Base-by-base conservation (phyloP, 2,113 vertebrate species). In the Lycocorax pyrrhopterus region DNA sequence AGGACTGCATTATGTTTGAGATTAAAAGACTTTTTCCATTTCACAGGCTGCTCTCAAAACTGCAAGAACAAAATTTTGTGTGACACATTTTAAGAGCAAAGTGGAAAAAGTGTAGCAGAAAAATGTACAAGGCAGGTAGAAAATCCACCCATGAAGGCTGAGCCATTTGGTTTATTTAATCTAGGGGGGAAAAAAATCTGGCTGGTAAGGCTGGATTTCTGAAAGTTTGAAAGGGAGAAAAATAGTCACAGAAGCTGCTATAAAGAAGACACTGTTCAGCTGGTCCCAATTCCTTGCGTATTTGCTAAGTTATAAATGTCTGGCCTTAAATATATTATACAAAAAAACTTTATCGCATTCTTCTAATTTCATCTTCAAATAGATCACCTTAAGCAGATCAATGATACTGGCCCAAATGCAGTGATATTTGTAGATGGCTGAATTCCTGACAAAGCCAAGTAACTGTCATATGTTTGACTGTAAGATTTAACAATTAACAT, bases 211-310 rank as follows among this genome's bases (percentile, higher is more conserved):
- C 6, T 64, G 12, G 17, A 67, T 14, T 79, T 51, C 25, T 51
- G 0, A 0, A 76, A 16, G 2, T 55, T 37, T 81, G 35, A 77
- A 80, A n/a, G 20, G 4, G 2, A 2, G 32, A 7, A 68, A 20
- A 39, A 16, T 10, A 60, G 44, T 77, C 16, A 71, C 3, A 14
- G 25, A 62, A 52, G 72, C 8, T 76, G 44, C 33, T 66, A 37
- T 14, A 56, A 79, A n/a, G 18, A 82, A 64, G 14, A 83, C 33
- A 47, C 14, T 76, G 41, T 76, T 83, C 37, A 80, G 35, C 20
- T 53, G 10, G 7, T 58, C 44, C 59, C 47, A 58, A 18, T 30
- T 51, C 26, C 87, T 52, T 62, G 18, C 10, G 8, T 43, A 58
- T 80, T 72, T 43, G 8, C n/a, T 35, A 12, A 46, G 9, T 46